A percentile compares a stretch with the other conserved stretches of the same genome.
Conservation (phyloP, 2,797 vertebrate genomes). For the Hippoglossus hippoglossus region DNA sequence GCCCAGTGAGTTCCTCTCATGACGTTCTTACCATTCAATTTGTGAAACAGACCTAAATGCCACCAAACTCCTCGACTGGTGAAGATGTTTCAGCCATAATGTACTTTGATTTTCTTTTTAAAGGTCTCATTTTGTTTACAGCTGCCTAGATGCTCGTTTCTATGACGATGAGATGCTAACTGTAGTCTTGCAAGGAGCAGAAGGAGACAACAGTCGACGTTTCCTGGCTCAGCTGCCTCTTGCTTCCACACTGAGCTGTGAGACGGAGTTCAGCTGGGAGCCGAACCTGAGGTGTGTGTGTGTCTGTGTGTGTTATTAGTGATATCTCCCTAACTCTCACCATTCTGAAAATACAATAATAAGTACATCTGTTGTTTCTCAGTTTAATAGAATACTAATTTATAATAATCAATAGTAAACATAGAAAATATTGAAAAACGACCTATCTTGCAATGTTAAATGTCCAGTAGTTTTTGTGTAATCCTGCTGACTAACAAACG, state of each 20-base stretch:
- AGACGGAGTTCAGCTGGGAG: slow-evolving; percentile 87
- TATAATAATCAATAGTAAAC: too few species aligned
- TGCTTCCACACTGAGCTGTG: slow-evolving; percentile 83
- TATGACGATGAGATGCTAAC: slow-evolving; percentile 96
- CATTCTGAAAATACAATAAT: not conserved
- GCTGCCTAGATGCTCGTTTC: slow-evolving; percentile 94
- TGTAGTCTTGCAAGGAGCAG: slow-evolving; percentile 87
- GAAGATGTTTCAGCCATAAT: not conserved
- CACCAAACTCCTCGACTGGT: not conserved
- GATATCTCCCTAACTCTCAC: too few species aligned
- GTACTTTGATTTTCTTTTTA: slow-evolving; percentile 16
- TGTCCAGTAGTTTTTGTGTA: too few species aligned
- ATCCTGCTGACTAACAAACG: too few species aligned
- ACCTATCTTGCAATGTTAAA: too few species aligned
- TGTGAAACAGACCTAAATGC: not conserved
- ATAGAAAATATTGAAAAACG: too few species aligned
- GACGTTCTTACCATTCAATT: not conserved
- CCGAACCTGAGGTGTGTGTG: slow-evolving; percentile 83
- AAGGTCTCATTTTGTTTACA: slow-evolving; percentile 81
- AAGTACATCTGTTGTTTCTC: too few species aligned
- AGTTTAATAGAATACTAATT: too few species aligned
- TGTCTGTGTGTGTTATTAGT: not conserved
- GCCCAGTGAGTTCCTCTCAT: slow-evolving; percentile 81
- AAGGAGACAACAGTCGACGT: slow-evolving; percentile 85
- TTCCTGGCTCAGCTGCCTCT: slow-evolving; percentile 92